Percentiles rank a stretch among this genome's conserved stretches.
These are phyloP conservation scores for Dryas iulia DNA, from an alignment of 1,140 invertebrate genomes.

Conservation along the genomic window DNA sequence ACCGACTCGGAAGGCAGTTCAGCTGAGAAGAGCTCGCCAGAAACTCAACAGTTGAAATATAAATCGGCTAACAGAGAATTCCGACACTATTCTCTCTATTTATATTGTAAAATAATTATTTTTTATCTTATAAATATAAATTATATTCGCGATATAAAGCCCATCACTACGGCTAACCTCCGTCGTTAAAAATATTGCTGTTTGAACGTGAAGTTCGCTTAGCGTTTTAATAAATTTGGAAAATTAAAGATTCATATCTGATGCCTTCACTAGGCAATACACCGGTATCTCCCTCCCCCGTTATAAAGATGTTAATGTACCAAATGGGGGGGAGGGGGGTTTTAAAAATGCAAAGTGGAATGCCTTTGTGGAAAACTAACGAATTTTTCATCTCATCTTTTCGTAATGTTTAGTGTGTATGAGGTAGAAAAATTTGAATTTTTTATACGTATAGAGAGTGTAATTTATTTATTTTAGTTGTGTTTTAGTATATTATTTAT, in stretches of 20 bases:
- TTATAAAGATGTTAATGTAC: conserved; percentile 13
- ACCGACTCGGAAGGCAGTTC: too few species aligned
- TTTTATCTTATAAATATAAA: neutral
- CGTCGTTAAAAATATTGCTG: conserved; percentile 79
- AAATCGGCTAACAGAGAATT: too few species aligned
- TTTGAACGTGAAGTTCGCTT: conserved; percentile 78
- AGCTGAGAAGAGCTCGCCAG: too few species aligned
- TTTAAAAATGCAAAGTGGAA: neutral
- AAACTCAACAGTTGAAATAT: too few species aligned
- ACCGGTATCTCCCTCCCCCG: conserved; percentile 9
- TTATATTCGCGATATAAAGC: neutral
- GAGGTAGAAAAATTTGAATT: too few species aligned
- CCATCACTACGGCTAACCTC: conserved; percentile 60
- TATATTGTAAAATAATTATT: too few species aligned
- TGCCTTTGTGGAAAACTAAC: conserved; percentile 3
- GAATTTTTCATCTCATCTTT: conserved; percentile 3
- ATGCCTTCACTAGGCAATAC: conserved; percentile 69
- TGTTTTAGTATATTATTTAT: too few species aligned
- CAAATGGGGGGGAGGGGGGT: neutral
- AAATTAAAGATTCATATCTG: conserved; percentile 80
- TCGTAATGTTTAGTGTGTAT: neutral
- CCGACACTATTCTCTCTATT: too few species aligned
- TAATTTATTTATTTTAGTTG: too few species aligned
- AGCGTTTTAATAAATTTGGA: conserved; percentile 80
- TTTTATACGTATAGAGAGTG: too few species aligned